Evolutionary conservation across 2,888 invertebrate species (phyloP).

Genomic region (Achlya flavicornis): DNA sequence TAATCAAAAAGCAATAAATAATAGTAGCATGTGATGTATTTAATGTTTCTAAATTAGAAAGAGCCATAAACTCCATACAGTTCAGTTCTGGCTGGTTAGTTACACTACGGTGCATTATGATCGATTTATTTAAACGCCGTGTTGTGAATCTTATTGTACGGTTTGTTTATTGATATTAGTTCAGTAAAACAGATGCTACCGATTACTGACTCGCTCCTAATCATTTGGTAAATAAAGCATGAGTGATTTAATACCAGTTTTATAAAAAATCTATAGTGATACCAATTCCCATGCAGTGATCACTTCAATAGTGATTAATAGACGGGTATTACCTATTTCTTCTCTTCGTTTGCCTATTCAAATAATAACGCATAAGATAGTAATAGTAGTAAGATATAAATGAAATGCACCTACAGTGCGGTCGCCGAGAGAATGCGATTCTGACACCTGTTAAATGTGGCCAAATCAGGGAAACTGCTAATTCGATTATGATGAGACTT

Average conservation of each 20-base stretch:
- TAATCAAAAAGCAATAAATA: conserved; percentile 5
- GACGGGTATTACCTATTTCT: too few species aligned
- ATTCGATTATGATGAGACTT: too few species aligned
- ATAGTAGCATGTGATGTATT: not conserved
- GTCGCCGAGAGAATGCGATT: not conserved
- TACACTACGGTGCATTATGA: conserved; percentile 9
- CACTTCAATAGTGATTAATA: too few species aligned
- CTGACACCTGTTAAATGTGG: too few species aligned
- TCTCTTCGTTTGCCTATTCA: too few species aligned
- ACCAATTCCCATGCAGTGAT: too few species aligned
- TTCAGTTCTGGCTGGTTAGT: not conserved
- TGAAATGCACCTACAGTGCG: not conserved
- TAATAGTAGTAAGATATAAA: too few species aligned
- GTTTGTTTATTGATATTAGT: conserved; percentile 5
- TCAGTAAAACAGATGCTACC: not conserved
- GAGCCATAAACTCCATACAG: not conserved
- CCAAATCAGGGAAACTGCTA: too few species aligned
- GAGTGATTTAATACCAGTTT: too few species aligned
- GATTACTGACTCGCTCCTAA: too few species aligned
- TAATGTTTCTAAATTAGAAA: not conserved
- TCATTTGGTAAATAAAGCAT: too few species aligned
- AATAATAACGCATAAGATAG: not conserved
- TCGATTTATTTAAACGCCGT: conserved; percentile 7
- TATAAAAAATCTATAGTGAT: too few species aligned
- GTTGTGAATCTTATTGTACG: conserved; percentile 1